phyloP scores from a whole-genome alignment of 2,797 vertebrate species.

The Chiroxiphia lanceolata region DNA sequence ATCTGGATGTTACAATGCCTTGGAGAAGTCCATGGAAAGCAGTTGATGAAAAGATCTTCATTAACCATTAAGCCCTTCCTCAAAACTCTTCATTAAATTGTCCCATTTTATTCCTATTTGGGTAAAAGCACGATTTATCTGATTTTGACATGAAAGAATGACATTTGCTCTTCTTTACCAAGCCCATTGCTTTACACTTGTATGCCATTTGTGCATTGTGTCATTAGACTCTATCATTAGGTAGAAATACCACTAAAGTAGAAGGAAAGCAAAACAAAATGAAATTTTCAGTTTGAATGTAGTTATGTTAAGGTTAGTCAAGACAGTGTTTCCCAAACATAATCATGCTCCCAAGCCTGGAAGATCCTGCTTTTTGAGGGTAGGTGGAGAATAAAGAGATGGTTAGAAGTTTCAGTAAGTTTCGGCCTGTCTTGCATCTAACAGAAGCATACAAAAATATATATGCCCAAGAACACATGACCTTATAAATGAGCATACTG shows the following conservation, averaged over 20 bases:
- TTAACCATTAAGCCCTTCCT: not conserved
- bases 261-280: not conserved
- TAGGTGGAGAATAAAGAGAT: not conserved
- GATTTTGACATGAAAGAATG: not conserved
- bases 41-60: not conserved
- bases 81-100: not conserved
- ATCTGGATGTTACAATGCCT: not conserved
- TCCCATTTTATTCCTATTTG: not conserved
- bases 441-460: not conserved
- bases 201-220: not conserved
- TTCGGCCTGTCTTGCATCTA: not conserved
- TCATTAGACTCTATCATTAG: not conserved
- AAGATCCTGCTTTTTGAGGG: not conserved
- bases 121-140: not conserved
- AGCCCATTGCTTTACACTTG: not conserved
- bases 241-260: not conserved
- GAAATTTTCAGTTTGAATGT: not conserved
- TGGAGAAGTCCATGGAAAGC: not conserved
- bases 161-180: not conserved
- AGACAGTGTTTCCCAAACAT: not conserved
- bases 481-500: not conserved
- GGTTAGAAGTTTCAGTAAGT: not conserved
- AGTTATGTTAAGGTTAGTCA: not conserved
- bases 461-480: not conserved
- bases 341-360: not conserved